These are phyloP conservation scores for Andrena flavipes DNA, from an alignment of 2,888 invertebrate species.

Conservation along the genomic window DNA sequence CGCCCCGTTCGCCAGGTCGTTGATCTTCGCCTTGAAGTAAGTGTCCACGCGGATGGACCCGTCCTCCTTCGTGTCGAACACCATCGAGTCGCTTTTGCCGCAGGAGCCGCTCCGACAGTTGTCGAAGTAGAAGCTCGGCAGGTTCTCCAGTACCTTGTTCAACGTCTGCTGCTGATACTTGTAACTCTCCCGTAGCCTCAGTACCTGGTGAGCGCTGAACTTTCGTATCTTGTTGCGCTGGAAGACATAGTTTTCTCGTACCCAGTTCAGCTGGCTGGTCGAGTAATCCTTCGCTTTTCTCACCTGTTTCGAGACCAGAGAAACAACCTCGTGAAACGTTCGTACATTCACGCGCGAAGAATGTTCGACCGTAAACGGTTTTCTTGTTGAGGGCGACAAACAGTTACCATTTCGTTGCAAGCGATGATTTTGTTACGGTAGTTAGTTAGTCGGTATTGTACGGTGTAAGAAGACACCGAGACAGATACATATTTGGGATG, in stretches of 20 bases:
- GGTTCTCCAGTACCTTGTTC: slow-evolving; percentile 96
- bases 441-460: not conserved
- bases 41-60: slow-evolving; percentile 85
- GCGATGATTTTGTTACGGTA: not conserved
- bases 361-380: not conserved
- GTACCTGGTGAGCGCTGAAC: slow-evolving; percentile 96
- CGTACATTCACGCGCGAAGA: not conserved
- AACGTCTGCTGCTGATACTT: slow-evolving; percentile 98
- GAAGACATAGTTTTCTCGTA: slow-evolving; percentile 97
- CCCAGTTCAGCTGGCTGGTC: slow-evolving; percentile 95
- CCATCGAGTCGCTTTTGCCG: slow-evolving; percentile 89
- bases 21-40: slow-evolving; percentile 89
- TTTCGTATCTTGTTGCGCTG: slow-evolving; percentile 97
- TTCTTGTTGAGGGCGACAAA: not conserved
- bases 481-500: not conserved
- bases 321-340: slow-evolving; percentile 31
- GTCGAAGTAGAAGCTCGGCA: slow-evolving; percentile 96
- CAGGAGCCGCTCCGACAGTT: slow-evolving; percentile 91
- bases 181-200: slow-evolving; percentile 95
- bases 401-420: not conserved
- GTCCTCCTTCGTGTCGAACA: slow-evolving; percentile 88
- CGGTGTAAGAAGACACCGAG: not conserved
- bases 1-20: slow-evolving; percentile 86
- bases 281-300: slow-evolving; percentile 97
- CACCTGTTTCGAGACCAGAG: slow-evolving; percentile 87